These are phyloP conservation scores for Aratinga solstitialis DNA, from an alignment of 2,797 vertebrate genomes.

Conservation along the genomic window DNA sequence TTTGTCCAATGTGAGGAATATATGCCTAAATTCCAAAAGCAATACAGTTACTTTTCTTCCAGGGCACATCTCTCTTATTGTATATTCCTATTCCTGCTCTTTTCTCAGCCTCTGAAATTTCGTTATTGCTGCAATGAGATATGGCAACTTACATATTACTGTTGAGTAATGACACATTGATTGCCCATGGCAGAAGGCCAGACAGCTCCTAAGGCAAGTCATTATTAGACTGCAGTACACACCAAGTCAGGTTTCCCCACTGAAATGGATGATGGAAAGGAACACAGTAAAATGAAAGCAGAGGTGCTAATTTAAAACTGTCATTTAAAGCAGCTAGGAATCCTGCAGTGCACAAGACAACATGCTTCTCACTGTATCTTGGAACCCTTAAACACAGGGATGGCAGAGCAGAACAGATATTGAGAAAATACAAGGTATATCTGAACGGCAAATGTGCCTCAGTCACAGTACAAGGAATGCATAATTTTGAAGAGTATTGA, in stretches of 20 bases:
- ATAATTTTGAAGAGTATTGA: not conserved
- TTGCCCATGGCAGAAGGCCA: constrained; percentile 22
- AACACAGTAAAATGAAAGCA: constrained; percentile 3
- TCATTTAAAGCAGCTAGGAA: not conserved
- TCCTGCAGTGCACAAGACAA: not conserved
- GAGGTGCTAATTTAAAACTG: not conserved
- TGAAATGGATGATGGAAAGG: constrained; percentile 5
- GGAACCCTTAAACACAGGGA: not conserved
- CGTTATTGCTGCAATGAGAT: not conserved
- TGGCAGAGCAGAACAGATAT: accelerated
- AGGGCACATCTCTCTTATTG: not conserved
- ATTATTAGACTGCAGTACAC: not conserved
- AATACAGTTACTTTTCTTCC: not conserved
- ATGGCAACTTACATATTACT: accelerated
- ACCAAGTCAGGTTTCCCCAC: not conserved
- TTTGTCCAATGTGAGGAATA: not conserved
- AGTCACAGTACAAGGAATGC: not conserved
- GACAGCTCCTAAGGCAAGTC: constrained; percentile 10
- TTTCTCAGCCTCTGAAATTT: not conserved
- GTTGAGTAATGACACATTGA: not conserved
- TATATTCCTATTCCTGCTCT: not conserved
- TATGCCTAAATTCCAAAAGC: not conserved
- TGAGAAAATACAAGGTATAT: not conserved
- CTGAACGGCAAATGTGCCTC: not conserved
- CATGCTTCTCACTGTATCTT: not conserved